Conservation (phyloP, 2,797 vertebrate genomes). For the Poeciliopsis presidionis region DNA sequence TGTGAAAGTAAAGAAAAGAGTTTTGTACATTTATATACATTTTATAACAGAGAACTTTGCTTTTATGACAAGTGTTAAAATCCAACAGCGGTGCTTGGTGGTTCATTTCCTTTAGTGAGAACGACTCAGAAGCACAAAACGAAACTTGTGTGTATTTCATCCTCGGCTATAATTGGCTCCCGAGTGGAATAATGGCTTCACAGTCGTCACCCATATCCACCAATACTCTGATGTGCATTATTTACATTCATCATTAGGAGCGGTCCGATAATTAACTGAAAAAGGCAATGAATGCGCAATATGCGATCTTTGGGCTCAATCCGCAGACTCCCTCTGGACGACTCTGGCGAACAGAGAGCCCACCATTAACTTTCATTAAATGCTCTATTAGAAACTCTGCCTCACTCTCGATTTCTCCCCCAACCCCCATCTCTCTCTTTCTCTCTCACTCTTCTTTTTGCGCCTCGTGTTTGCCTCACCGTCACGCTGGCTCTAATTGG, state of each 20-base stretch:
- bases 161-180: conserved; percentile 63
- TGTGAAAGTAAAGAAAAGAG: not conserved
- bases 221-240: conserved; percentile 35
- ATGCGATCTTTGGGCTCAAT: conserved; percentile 39
- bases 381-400: conserved; percentile 56
- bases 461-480: conserved; percentile 28
- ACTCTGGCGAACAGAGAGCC: conserved; percentile 36
- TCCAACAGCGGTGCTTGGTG: conserved; percentile 2
- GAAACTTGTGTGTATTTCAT: conserved; percentile 36
- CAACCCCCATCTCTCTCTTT: not conserved
- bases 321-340: conserved; percentile 29
- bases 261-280: conserved; percentile 35
- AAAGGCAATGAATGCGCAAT: conserved; percentile 16
- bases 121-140: conserved; percentile 25
- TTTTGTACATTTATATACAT: not conserved
- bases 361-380: conserved; percentile 70
- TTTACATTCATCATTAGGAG: conserved; percentile 43
- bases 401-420: conserved; percentile 16
- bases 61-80: conserved; percentile 13
- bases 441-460: conserved; percentile 16
- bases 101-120: conserved; percentile 23
- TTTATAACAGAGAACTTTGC: conserved; percentile 5
- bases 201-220: conserved; percentile 28
- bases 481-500: conserved; percentile 57
- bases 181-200: conserved; percentile 48